Evolutionary conservation across 2,113 vertebrate genomes (phyloP), one percentile per base, ranked within the genome.

Genomic region (Alethe castanea): DNA sequence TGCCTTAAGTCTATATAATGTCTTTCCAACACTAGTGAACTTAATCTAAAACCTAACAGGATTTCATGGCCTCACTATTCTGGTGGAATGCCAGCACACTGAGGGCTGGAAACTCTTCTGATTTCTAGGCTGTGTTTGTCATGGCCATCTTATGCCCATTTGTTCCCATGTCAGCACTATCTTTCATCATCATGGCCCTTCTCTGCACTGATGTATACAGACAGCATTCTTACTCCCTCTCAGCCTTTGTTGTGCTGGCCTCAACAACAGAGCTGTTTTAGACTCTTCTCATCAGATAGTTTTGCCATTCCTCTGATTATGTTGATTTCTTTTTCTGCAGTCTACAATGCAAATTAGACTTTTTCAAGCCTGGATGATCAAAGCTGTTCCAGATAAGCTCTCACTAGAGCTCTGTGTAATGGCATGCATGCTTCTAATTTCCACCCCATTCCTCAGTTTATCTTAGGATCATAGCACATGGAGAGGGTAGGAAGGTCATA

Each of bases 321-420:
- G 40, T 14, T 87, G 81, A 79, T 87, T 76, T 86, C 73, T 90
- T 95, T 81, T 90, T 56, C 70, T 60, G 19, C 48, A 79, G 73
- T 64, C 92, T 88, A 19, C 87, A 85, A 92, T 96, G 96, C 88
- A 95, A 95, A 94, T 94, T 61, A 81, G 82, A 35, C 79, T 81
- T 88, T 91, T 88, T 61, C 74, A 92, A 78, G 94, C 88, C 53
- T 31, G 67, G 74, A 26, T 92, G 91, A 95, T 96, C 96, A 94
- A 95, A 97, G 94, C 83, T 86, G 45, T 79, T 88, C 56, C 80
- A 92, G 86, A 94, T 93, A 92, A 96, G 79, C 88, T 80, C 82
- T 94, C 35, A 11, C 60, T 77, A 90, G 79, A 67, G 47, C 88
- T 92, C 64, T 92, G 26, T 89, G 45, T 81, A 88, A 81, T 92